Evolutionary conservation across 2,888 invertebrate species (phyloP), one percentile per base, ranked within the genome.

Genomic region (Coelopa pilipes): DNA sequence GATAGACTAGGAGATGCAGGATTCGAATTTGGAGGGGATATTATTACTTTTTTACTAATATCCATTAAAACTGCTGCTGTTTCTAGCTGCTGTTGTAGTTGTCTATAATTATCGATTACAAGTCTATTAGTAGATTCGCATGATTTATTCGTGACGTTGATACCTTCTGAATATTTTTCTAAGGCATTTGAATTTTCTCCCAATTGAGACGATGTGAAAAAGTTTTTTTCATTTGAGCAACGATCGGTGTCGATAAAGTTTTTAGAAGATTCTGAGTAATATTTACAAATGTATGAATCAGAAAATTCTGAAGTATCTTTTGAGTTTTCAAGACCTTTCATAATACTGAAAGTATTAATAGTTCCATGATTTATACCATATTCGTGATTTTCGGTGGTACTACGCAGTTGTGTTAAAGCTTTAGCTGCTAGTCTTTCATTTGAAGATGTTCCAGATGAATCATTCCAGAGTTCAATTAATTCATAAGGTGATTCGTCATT

Each of bases 11-110:
- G 85, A 79, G 86, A 85, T 83, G 86, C 82, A 74, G 85, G 86
- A 82, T 87, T 87, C 74, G 88, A 87, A 78, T 83, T 84, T 75
- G 88, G 87, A 67, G 88, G 87, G 74, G 88, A 87, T 76, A 87
- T 86, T 67, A 88, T 83, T 65, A 84, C 86, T 81, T 87, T 87
- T 81, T 87, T 87, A 81, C 88, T 87, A 76, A 88, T 88, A 78
- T 88, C 86, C 87, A 88, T 88, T 73, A 88, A 79, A 68, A 88
- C 88, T 66, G 87, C 86, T 70, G 88, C 87, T 73, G 88, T 88
- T 83, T 88, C 88, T 70, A 87, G 79, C 78, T 86, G 87, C 76
- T 87, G 88, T 77, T 87, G 86, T 70, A 86, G 78, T 79, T 84
- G 83, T 49, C 80, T 82, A 68, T 84, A 80, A 73, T 81, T 80